These are phyloP conservation scores for Sorex maritimensis DNA, from an alignment of 2,797 vertebrate species.

Conservation along the genomic window DNA sequence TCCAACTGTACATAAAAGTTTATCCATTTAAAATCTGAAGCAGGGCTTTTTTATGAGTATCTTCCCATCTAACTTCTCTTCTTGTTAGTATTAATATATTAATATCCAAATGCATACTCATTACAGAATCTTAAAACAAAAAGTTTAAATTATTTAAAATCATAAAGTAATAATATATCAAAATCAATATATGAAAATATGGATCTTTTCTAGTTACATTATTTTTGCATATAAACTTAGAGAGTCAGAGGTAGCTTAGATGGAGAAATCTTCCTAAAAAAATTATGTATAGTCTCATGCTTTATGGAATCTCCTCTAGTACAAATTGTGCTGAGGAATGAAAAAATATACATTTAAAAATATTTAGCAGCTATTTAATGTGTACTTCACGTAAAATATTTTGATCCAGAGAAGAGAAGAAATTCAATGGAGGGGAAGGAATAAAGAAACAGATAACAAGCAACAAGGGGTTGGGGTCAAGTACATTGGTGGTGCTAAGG, in stretches of 20 bases:
- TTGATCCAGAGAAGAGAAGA: too few relatives aligned
- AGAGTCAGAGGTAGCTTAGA: slow-evolving; percentile 7
- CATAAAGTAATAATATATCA: neutral
- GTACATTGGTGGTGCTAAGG: too few relatives aligned
- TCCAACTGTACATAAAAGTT: slow-evolving; percentile 22
- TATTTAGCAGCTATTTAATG: slow-evolving; percentile 1
- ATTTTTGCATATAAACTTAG: slow-evolving; percentile 4
- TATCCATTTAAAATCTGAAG: slow-evolving; percentile 53
- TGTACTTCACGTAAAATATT: neutral
- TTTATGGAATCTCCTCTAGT: neutral
- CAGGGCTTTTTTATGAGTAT: neutral
- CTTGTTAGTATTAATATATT: slow-evolving; percentile 16
- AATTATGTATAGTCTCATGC: neutral
- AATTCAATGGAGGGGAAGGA: too few relatives aligned
- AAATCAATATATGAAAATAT: slow-evolving; percentile 31
- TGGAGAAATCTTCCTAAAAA: neutral
- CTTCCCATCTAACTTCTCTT: neutral
- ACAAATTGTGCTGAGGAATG: neutral
- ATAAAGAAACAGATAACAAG: neutral
- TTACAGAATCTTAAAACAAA: neutral
- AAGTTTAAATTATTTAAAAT: slow-evolving; percentile 9
- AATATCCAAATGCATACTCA: slow-evolving; percentile 4
- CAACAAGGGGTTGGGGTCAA: neutral
- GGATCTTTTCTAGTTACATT: slow-evolving; percentile 30
- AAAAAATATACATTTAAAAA: slow-evolving; percentile 18